These are phyloP conservation scores for Danionella dracula DNA, from an alignment of 2,797 vertebrate species.

Conservation along the genomic window DNA sequence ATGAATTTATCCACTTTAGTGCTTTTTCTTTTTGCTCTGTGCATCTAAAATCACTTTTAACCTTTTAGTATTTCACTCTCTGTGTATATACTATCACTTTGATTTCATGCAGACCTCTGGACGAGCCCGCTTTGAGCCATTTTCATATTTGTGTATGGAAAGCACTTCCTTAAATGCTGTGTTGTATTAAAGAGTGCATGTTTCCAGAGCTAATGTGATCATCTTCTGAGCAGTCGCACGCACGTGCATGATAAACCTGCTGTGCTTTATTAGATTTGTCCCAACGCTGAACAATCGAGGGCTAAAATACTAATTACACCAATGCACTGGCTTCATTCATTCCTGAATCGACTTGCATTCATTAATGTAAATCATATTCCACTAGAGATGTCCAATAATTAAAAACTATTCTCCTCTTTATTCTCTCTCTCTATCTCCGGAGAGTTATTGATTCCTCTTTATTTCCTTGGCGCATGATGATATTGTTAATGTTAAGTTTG, in stretches of 20 bases:
- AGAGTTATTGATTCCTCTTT: conserved; percentile 69
- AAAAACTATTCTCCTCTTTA: conserved; percentile 74
- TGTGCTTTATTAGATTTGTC: conserved; percentile 71
- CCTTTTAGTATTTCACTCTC: too few species aligned
- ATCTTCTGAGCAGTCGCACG: conserved; percentile 59
- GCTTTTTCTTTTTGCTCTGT: too few species aligned
- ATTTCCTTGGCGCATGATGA: conserved; percentile 57
- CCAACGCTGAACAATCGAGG: conserved; percentile 67
- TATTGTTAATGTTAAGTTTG: conserved; percentile 75
- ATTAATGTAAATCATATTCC: conserved; percentile 87
- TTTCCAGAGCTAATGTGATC: conserved; percentile 60
- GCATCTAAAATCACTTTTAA: too few species aligned
- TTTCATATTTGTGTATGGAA: too few species aligned
- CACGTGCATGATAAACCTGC: conserved; percentile 71
- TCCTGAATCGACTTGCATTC: conserved; percentile 40
- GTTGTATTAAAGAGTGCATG: not conserved
- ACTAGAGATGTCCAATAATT: conserved; percentile 84
- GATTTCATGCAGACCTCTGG: too few species aligned
- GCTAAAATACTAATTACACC: conserved; percentile 79
- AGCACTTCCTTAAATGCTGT: not conserved
- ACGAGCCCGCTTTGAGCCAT: too few species aligned
- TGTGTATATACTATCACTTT: too few species aligned
- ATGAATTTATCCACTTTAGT: too few species aligned
- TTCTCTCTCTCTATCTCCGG: conserved; percentile 57
- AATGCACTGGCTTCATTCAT: conserved; percentile 55